phyloP scores from a whole-genome alignment of 2,113 vertebrate species.

The Tupaia tana region DNA sequence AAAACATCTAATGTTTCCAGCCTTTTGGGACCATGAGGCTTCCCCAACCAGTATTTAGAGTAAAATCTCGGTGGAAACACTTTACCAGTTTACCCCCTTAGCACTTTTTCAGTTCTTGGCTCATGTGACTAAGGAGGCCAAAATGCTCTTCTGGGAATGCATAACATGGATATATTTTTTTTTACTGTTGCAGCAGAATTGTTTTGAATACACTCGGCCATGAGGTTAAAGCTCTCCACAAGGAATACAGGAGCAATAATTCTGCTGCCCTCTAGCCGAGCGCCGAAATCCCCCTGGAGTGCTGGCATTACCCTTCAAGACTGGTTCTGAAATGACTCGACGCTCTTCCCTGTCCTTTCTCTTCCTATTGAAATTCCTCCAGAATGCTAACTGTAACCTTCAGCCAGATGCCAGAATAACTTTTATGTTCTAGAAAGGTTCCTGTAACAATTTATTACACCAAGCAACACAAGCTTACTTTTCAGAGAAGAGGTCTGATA shows the following conservation, averaged over 20 bases:
- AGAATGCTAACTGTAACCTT: slow-evolving; percentile 85
- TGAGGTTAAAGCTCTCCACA: slow-evolving; percentile 82
- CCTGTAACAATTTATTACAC: slow-evolving; percentile 46
- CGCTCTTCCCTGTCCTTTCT: slow-evolving; percentile 83
- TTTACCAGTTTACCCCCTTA: slow-evolving; percentile 63
- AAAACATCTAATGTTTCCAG: slow-evolving; percentile 66
- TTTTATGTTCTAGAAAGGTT: slow-evolving; percentile 55
- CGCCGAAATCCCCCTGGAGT: slow-evolving; percentile 76
- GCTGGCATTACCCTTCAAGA: slow-evolving; percentile 81
- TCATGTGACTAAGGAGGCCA: slow-evolving; percentile 58
- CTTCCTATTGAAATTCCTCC: slow-evolving; percentile 86
- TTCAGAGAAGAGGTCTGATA: background rate
- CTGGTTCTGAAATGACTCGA: slow-evolving; percentile 83
- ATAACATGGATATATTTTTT: slow-evolving; percentile 68
- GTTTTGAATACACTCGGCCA: slow-evolving; percentile 86
- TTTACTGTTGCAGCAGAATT: slow-evolving; percentile 83
- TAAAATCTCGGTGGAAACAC: slow-evolving; percentile 57
- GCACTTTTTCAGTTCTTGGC: slow-evolving; percentile 69
- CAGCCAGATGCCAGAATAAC: slow-evolving; percentile 81
- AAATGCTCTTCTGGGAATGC: slow-evolving; percentile 68
- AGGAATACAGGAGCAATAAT: slow-evolving; percentile 85
- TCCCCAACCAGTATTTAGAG: slow-evolving; percentile 45
- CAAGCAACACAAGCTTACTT: background rate
- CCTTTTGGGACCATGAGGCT: slow-evolving; percentile 34
- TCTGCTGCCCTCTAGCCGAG: slow-evolving; percentile 84